Conservation (phyloP, 2,888 invertebrate species). For the Blastobasis lacticolella region DNA sequence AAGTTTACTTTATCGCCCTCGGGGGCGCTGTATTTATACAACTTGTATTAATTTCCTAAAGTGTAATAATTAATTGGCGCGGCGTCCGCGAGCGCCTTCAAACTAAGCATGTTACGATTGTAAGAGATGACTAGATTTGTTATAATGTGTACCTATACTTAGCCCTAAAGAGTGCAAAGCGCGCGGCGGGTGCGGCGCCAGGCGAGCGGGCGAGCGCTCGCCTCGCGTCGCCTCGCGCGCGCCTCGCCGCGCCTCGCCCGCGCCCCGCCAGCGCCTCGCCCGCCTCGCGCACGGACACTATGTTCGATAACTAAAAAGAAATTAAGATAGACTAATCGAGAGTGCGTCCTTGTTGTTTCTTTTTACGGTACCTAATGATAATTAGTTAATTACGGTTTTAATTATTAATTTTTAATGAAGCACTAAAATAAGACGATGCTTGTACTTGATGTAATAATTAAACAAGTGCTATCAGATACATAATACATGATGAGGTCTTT, state of each 20-base stretch:
- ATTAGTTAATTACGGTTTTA: slow-evolving; percentile 76
- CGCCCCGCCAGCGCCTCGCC: slow-evolving; percentile 22
- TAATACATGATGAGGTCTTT: slow-evolving; percentile 57
- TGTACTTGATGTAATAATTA: slow-evolving; percentile 64
- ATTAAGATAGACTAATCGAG: slow-evolving; percentile 69
- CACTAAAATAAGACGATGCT: slow-evolving; percentile 69
- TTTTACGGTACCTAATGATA: slow-evolving; percentile 67
- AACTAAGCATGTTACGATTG: slow-evolving; percentile 64
- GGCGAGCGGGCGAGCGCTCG: too few relatives aligned
- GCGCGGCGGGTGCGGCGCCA: slow-evolving; percentile 13
- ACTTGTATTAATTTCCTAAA: slow-evolving; percentile 68
- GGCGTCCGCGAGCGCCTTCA: slow-evolving; percentile 58
- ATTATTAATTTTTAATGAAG: slow-evolving; percentile 70
- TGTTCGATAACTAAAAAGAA: slow-evolving; percentile 71
- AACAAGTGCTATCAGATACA: slow-evolving; percentile 62
- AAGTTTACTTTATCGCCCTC: slow-evolving; percentile 59
- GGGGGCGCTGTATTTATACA: slow-evolving; percentile 55
- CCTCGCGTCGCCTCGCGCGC: too few relatives aligned
- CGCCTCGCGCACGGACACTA: slow-evolving; percentile 66
- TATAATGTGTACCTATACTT: slow-evolving; percentile 55
- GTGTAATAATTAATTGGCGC: slow-evolving; percentile 67
- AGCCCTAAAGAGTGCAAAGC: slow-evolving; percentile 45
- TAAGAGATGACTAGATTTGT: slow-evolving; percentile 72
- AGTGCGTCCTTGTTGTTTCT: slow-evolving; percentile 68
- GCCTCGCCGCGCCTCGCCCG: slow-evolving; percentile 10